Base-by-base conservation (phyloP, 2,888 invertebrate species). In the Nasonovia ribisnigri region DNA sequence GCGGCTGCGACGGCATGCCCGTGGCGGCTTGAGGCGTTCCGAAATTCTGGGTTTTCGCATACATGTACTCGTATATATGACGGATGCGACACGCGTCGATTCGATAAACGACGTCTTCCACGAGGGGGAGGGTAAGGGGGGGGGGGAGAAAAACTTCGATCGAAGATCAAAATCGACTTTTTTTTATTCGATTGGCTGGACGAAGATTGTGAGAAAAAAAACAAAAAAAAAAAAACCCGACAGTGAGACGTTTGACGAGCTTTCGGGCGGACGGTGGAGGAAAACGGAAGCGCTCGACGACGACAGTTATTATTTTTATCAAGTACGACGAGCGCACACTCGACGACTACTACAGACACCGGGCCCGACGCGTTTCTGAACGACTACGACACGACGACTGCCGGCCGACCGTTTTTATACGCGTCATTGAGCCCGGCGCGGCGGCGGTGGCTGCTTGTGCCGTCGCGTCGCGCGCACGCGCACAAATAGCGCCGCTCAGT, bases 1-100 rank as follows among this genome's bases (percentile, higher is more conserved):
- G 43, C 51, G 86, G 93, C 42, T 90, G 93, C 89, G 93, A 90
- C 60, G 84, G 86, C 93, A 93, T 93, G 26, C 84, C 89, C 84
- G 90, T n/a, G 84, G 86, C 20, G 36, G 86, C 43, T 60, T 88
- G 92, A 26, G 92, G 43, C 67, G 88, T 51, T 26, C 51, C 88
- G 60, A 92, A 87, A 67, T 48, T 92, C 42, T 29, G 51, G 5
- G 88, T 67, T 51, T 77, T 92, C n/a, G 42, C 92, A 29, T 92
- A 88, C 92, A 88, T 92, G 92, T 36, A 86, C 87, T 51, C 77
- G 43, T 6, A 24, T 6, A 24, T 51, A 42, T 20, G 26, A 77
- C 36, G 26, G 29, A 51, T 13, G 42, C 48, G 13, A 8, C 29
- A 8, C 51, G 42, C 84, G 13, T n/a, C 24, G 13, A n/a, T 43